Conservation (phyloP, 2,888 invertebrate genomes). For the Coleophora deauratella region DNA sequence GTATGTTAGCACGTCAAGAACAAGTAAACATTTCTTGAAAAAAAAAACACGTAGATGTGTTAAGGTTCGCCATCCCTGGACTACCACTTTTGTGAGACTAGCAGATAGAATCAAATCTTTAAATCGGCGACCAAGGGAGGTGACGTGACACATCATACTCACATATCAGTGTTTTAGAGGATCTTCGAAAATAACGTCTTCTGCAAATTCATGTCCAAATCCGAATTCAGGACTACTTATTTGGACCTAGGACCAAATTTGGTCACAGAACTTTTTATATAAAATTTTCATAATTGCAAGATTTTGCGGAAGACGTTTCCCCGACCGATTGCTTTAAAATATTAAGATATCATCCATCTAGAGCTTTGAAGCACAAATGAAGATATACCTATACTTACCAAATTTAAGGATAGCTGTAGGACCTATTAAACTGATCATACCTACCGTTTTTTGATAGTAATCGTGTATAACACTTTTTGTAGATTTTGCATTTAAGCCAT, state of each 20-base stretch:
- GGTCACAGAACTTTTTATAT: too few species aligned
- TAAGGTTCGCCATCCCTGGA: too few species aligned
- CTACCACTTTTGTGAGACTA: background rate
- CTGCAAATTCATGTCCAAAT: conserved; percentile 21
- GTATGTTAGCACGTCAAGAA: too few species aligned
- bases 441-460: conserved; percentile 60
- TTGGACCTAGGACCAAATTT: too few species aligned
- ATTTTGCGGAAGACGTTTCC: conserved; percentile 25
- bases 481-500: conserved; percentile 69
- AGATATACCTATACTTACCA: conserved; percentile 25
- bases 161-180: conserved; percentile 63
- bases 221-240: too few species aligned
- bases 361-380: conserved; percentile 67
- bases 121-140: conserved; percentile 47
- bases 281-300: too few species aligned
- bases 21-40: too few species aligned
- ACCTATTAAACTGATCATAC: conserved; percentile 57
- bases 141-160: conserved; percentile 64
- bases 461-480: conserved; percentile 67
- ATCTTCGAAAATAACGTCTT: conserved; percentile 28
- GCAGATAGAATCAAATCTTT: background rate
- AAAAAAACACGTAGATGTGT: too few species aligned
- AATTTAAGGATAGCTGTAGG: conserved; percentile 56
- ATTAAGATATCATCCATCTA: conserved; percentile 50
- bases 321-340: conserved; percentile 37